Conservation (phyloP, 2,113 vertebrate species). For the Onychostruthus taczanowskii region DNA sequence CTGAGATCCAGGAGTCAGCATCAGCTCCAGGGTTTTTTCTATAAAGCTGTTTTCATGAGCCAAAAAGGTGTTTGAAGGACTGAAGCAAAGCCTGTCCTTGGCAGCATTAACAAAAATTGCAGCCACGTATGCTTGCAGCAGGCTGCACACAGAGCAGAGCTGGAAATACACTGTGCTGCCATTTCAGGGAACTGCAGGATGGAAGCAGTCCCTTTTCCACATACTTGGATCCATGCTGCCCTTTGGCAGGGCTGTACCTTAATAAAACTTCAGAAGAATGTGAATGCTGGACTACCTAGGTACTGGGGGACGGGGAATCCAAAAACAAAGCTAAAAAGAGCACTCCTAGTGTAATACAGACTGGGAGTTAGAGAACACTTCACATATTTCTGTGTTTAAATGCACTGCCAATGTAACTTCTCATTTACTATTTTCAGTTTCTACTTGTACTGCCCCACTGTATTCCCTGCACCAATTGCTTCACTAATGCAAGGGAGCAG, state of each 20-base stretch:
- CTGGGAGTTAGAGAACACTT: background rate
- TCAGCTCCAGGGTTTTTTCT: background rate
- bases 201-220: constrained; percentile 61
- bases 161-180: constrained; percentile 54
- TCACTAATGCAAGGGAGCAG: background rate
- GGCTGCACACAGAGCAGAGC: constrained; percentile 24
- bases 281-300: constrained; percentile 14
- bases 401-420: background rate
- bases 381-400: background rate
- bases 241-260: constrained; percentile 37
- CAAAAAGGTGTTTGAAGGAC: constrained; percentile 53
- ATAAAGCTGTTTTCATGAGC: background rate
- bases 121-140: constrained; percentile 61
- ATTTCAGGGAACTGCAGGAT: constrained; percentile 59
- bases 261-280: constrained; percentile 54
- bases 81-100: constrained; percentile 54
- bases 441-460: background rate
- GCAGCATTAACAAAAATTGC: constrained; percentile 44
- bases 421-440: background rate
- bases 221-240: constrained; percentile 36
- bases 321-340: background rate
- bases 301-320: background rate
- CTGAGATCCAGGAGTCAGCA: background rate
- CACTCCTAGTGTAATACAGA: background rate
- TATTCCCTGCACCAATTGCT: background rate